phyloP scores from a whole-genome alignment of 2,797 vertebrate species.

The Danio albolineatus region DNA sequence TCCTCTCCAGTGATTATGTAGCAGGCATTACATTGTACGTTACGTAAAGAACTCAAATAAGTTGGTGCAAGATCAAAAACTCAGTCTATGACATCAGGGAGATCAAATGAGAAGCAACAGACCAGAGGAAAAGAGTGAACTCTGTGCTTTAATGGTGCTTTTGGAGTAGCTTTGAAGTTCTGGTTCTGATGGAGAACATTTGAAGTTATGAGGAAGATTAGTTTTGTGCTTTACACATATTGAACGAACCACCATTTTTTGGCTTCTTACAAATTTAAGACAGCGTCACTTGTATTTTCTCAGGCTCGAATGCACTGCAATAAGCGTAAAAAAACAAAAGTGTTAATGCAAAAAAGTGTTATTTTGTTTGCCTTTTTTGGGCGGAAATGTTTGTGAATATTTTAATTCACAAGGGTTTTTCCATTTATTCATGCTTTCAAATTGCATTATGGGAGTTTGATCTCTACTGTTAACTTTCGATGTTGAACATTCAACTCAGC shows the following conservation, averaged over 20 bases:
- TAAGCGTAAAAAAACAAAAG: too few species aligned
- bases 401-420: too few species aligned
- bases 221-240: neutral
- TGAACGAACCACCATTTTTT: neutral
- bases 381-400: too few species aligned
- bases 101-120: neutral
- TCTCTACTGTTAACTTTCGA: too few species aligned
- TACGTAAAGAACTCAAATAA: neutral
- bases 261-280: neutral
- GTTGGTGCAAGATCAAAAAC: slow-evolving; percentile 10
- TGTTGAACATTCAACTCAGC: too few species aligned
- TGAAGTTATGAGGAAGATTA: neutral
- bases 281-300: neutral
- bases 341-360: too few species aligned
- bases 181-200: neutral
- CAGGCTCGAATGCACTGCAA: neutral
- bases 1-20: slow-evolving; percentile 9
- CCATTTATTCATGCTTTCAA: too few species aligned
- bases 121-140: neutral
- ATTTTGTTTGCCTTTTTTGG: too few species aligned
- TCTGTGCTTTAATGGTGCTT: neutral
- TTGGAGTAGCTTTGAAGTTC: slow-evolving; percentile 4
- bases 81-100: neutral
- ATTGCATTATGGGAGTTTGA: too few species aligned
- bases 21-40: neutral